Conservation (phyloP, 2,113 vertebrate genomes). For the Chloropsis hardwickii region DNA sequence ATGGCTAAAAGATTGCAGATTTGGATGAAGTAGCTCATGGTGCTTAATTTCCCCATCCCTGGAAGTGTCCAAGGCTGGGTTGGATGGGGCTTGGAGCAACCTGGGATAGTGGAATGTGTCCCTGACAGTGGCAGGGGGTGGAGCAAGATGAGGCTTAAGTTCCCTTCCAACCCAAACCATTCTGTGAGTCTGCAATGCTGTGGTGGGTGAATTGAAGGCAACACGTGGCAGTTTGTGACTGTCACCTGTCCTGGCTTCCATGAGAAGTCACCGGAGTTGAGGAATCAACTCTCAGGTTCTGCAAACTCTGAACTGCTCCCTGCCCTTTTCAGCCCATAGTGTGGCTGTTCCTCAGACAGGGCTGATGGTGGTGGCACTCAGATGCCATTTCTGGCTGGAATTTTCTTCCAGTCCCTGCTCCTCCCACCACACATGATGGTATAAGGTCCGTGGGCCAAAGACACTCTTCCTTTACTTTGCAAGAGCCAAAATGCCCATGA, state of each 20-base stretch:
- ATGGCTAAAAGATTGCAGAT: not conserved
- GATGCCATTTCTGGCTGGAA: not conserved
- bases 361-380: not conserved
- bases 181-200: not conserved
- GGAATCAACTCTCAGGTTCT: not conserved
- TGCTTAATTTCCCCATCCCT: not conserved
- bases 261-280: not conserved
- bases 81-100: rapidly evolving
- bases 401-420: not conserved
- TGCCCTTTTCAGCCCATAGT: rapidly evolving
- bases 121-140: not conserved
- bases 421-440: not conserved
- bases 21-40: not conserved
- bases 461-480: not conserved
- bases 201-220: not conserved
- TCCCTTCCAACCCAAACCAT: not conserved
- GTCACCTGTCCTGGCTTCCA: not conserved
- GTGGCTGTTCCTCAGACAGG: not conserved
- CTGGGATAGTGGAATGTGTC: not conserved
- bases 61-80: not conserved
- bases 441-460: not conserved
- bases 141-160: not conserved
- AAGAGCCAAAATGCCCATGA: not conserved
- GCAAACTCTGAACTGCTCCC: not conserved
- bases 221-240: rapidly evolving